Evolutionary conservation across 2,113 vertebrate genomes (phyloP).

Genomic region (Nannospalax galili): DNA sequence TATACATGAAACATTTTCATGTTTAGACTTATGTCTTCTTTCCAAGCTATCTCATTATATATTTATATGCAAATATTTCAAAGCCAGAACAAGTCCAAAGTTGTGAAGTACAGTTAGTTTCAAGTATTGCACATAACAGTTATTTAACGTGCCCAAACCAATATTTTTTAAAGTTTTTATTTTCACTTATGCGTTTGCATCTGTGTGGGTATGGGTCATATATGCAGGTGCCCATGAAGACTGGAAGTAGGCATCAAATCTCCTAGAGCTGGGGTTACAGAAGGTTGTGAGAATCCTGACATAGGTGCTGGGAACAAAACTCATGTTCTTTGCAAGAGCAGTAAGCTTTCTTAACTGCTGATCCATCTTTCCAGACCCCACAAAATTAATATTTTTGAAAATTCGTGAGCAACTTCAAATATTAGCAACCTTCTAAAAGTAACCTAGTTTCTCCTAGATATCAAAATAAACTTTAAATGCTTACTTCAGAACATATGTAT

Average conservation of each 20-base stretch:
- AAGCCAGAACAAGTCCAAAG: background rate
- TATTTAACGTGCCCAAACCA: too few species aligned
- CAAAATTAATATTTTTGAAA: background rate
- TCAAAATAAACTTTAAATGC: background rate
- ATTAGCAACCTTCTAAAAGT: background rate
- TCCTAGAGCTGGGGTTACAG: too few species aligned
- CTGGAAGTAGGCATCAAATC: too few species aligned
- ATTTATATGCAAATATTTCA: background rate
- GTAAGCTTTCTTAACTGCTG: too few species aligned
- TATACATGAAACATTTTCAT: background rate
- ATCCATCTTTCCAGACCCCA: too few species aligned
- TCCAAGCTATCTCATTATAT: background rate
- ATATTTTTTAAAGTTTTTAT: too few species aligned
- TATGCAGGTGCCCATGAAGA: too few species aligned
- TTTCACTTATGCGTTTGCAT: too few species aligned
- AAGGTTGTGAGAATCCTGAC: too few species aligned
- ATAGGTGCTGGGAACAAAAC: too few species aligned
- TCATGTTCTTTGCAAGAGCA: background rate
- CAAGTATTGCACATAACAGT: background rate
- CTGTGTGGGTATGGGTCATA: too few species aligned
- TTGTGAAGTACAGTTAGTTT: background rate
- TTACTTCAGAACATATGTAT: background rate
- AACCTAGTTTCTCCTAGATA: background rate
- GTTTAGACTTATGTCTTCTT: background rate
- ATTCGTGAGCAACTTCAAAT: background rate